phyloP scores from a whole-genome alignment of 2,797 vertebrate species.

The Microcaecilia unicolor region DNA sequence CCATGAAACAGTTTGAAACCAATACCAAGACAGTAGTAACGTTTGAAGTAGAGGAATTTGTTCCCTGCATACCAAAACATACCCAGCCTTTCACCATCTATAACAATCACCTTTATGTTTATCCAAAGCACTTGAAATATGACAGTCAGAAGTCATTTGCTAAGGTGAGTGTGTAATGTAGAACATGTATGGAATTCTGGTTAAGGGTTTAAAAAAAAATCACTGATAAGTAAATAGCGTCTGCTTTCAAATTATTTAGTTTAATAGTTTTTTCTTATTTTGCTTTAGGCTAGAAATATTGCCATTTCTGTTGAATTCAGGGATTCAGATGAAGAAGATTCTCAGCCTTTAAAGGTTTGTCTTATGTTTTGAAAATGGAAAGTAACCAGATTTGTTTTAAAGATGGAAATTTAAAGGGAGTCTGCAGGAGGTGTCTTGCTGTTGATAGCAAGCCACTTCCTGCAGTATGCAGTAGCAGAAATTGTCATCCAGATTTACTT shows the following conservation, averaged over 20 bases:
- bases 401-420: too few species aligned
- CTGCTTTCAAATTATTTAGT: too few species aligned
- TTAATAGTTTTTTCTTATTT: slow-evolving; percentile 12
- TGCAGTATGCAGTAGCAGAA: too few species aligned
- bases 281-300: slow-evolving; percentile 85
- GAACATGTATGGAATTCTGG: too few species aligned
- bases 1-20: slow-evolving; percentile 77
- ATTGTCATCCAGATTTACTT: too few species aligned
- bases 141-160: slow-evolving; percentile 90
- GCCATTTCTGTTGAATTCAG: slow-evolving; percentile 89
- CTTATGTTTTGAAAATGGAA: background rate
- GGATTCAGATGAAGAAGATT: slow-evolving; percentile 86
- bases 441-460: too few species aligned
- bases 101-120: slow-evolving; percentile 93
- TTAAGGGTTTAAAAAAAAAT: too few species aligned
- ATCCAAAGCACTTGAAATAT: slow-evolving; percentile 87
- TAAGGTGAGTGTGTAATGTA: slow-evolving; percentile 77
- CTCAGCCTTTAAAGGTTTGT: slow-evolving; percentile 77
- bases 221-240: too few species aligned
- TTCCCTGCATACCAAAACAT: slow-evolving; percentile 84
- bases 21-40: slow-evolving; percentile 55
- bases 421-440: too few species aligned
- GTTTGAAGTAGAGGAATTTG: slow-evolving; percentile 90
- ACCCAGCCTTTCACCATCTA: slow-evolving; percentile 92
- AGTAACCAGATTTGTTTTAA: too few species aligned